Conservation (phyloP, 2,797 vertebrate genomes). For the Phylloscopus collybita region DNA sequence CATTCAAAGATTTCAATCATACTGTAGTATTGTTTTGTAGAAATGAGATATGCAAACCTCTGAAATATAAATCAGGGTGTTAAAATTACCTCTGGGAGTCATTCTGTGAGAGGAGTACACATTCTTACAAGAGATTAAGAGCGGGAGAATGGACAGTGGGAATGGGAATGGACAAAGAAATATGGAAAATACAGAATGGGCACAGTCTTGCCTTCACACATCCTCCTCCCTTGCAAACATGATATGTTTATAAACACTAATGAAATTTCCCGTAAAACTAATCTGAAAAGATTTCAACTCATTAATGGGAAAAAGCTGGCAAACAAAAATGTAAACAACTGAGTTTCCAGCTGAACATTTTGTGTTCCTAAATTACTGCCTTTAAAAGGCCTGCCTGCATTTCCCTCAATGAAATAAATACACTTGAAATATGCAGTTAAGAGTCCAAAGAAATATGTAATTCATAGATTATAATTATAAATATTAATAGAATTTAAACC, state of each 20-base stretch:
- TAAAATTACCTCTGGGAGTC: background rate
- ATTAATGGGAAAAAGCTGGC: constrained; percentile 29
- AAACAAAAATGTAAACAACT: background rate
- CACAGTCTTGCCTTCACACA: background rate
- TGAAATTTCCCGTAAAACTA: constrained; percentile 1
- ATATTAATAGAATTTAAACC: background rate
- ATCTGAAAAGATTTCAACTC: constrained; percentile 11
- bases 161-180: background rate
- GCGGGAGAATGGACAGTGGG: background rate
- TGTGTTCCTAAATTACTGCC: background rate
- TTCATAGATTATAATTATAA: background rate
- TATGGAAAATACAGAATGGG: background rate
- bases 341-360: constrained; percentile 15
- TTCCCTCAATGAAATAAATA: background rate
- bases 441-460: background rate
- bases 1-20: constrained; percentile 53
- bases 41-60: constrained; percentile 26
- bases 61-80: constrained; percentile 27
- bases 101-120: background rate
- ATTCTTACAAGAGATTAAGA: background rate
- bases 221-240: background rate
- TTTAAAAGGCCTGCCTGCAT: background rate
- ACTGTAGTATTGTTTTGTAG: constrained; percentile 15
- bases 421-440: background rate
- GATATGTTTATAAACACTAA: background rate